Percentiles rank a stretch among this genome's conserved stretches.
Conservation (phyloP, 2,113 vertebrate species). For the Rhea pennata region DNA sequence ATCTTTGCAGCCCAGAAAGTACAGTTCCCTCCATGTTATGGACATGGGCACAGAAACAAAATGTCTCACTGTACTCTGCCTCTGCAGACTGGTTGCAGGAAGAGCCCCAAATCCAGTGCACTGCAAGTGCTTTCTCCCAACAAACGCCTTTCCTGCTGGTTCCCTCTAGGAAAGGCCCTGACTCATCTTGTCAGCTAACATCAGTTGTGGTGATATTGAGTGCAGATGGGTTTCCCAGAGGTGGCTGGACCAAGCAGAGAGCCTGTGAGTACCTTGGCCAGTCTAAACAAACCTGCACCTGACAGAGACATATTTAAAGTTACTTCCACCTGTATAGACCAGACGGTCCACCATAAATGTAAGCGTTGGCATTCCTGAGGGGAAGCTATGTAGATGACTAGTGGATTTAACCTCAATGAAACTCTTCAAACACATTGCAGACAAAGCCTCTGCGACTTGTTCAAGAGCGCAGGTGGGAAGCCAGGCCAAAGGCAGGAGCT, state of each 20-base stretch:
- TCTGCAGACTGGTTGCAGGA: too few relatives aligned
- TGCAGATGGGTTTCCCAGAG: too few relatives aligned
- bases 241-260: too few relatives aligned
- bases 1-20: neutral
- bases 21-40: neutral
- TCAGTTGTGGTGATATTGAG: too few relatives aligned
- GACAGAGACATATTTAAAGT: neutral
- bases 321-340: neutral
- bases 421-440: neutral
- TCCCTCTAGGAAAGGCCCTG: too few relatives aligned
- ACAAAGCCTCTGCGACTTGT: neutral
- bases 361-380: neutral
- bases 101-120: neutral
- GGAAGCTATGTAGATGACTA: neutral
- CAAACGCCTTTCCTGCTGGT: too few relatives aligned
- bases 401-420: neutral
- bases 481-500: neutral
- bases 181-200: too few relatives aligned
- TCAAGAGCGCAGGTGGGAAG: neutral
- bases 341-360: neutral
- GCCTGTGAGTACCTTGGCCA: too few relatives aligned
- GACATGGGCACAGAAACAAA: neutral
- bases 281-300: too few relatives aligned
- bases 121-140: too few relatives aligned
- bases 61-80: too few relatives aligned